phyloP scores from a whole-genome alignment of 2,888 invertebrate genomes.

The Drosophila prolongata region DNA sequence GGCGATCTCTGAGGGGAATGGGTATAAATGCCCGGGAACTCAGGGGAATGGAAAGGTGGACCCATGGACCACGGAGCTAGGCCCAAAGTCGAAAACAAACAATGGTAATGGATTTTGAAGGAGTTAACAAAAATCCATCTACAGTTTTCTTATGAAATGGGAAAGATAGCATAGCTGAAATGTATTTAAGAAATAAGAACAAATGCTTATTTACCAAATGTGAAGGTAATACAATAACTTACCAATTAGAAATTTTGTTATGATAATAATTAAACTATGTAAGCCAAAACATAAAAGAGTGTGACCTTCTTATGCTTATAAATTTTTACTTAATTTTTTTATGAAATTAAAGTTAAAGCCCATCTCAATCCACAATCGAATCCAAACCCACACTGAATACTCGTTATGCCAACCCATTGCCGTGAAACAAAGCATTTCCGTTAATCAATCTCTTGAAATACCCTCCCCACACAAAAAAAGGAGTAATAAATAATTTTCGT shows the following conservation, averaged over 20 bases:
- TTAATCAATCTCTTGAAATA: slow-evolving; percentile 31
- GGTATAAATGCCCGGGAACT: neutral
- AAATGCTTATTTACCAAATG: too few species aligned
- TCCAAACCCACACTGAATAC: neutral
- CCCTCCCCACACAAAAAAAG: neutral
- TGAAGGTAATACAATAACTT: too few species aligned
- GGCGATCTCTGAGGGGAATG: slow-evolving; percentile 23
- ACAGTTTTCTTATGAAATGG: neutral
- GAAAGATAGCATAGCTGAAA: neutral
- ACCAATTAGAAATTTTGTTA: too few species aligned
- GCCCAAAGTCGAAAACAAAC: slow-evolving; percentile 37
- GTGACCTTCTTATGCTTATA: too few species aligned
- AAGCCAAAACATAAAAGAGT: too few species aligned
- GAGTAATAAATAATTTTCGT: slow-evolving; percentile 16
- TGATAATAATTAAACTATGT: too few species aligned
- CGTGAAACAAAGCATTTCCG: slow-evolving; percentile 22
- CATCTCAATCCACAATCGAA: neutral
- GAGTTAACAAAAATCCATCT: neutral
- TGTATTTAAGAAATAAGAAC: too few species aligned
- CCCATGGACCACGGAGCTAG: neutral
- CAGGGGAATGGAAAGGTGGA: neutral
- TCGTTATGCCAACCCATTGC: slow-evolving; percentile 3
- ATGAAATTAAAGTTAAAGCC: neutral
- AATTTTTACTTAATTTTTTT: too few species aligned
- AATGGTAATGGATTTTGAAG: slow-evolving; percentile 40